These are phyloP conservation scores for Aphaenogaster floridana DNA, from an alignment of 1,140 invertebrate species.

Conservation along the genomic window DNA sequence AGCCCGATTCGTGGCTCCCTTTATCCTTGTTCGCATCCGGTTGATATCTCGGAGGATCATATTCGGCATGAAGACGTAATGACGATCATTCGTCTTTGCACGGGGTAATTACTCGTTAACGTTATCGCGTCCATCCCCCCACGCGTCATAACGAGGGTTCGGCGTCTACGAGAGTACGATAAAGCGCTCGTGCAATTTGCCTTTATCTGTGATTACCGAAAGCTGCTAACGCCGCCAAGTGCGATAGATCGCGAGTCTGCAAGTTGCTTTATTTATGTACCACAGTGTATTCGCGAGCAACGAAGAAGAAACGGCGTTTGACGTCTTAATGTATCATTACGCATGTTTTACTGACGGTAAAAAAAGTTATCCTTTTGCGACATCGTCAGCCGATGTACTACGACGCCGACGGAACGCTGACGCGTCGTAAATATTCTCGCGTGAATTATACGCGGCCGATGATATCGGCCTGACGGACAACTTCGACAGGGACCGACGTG, in stretches of 20 bases:
- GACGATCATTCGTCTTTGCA: slow-evolving; percentile 47
- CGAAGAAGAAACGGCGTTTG: neutral
- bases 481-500: slow-evolving; percentile 31
- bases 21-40: slow-evolving; percentile 28
- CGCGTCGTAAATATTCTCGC: slow-evolving; percentile 6
- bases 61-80: slow-evolving; percentile 58
- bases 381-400: neutral
- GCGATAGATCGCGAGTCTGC: neutral
- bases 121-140: slow-evolving; percentile 1
- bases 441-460: slow-evolving; percentile 9
- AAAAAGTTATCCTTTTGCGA: neutral
- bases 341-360: slow-evolving; percentile 7
- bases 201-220: slow-evolving; percentile 20
- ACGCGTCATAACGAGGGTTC: neutral
- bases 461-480: neutral
- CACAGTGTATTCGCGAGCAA: neutral
- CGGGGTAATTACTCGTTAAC: slow-evolving; percentile 52
- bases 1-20: neutral
- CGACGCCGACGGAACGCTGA: neutral
- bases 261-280: neutral
- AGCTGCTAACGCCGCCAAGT: neutral
- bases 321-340: slow-evolving; percentile 1
- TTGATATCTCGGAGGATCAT: slow-evolving; percentile 57
- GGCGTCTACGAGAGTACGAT: neutral
- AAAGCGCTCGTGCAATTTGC: neutral